Percentiles rank a stretch among this genome's conserved stretches.
These are phyloP conservation scores for Neoseiulus cucumeris DNA, from an alignment of 1,140 invertebrate genomes.

Conservation along the genomic window DNA sequence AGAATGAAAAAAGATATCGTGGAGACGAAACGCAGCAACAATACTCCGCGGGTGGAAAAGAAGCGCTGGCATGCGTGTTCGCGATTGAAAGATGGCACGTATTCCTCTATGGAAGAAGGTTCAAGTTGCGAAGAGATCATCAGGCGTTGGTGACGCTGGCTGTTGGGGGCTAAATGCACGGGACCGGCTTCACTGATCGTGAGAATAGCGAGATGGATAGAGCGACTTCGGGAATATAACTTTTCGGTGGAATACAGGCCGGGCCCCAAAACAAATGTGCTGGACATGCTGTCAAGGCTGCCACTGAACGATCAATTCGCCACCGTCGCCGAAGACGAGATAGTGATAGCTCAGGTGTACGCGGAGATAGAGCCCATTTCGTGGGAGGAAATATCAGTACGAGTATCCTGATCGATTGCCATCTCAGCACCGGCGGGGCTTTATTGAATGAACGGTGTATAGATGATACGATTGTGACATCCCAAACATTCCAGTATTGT, in stretches of 20 bases:
- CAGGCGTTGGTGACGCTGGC: conserved; percentile 1
- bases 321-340: neutral
- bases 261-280: neutral
- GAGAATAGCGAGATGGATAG: neutral
- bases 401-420: no score
- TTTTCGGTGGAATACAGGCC: neutral
- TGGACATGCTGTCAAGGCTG: neutral
- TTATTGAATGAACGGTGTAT: neutral
- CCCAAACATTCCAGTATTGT: no score
- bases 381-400: neutral
- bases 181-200: neutral
- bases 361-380: neutral
- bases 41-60: conserved; percentile 28
- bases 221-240: neutral
- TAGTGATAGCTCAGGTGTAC: neutral
- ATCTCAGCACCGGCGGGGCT: no score
- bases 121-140: neutral
- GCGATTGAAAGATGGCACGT: neutral
- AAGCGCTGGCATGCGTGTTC: conserved; percentile 25
- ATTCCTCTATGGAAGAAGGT: neutral
- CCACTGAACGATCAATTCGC: neutral
- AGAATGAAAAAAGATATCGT: neutral
- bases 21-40: conserved; percentile 26
- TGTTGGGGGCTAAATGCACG: neutral
- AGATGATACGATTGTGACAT: neutral